phyloP scores from a whole-genome alignment of 2,797 vertebrate genomes.

The Sebastes itinus region DNA sequence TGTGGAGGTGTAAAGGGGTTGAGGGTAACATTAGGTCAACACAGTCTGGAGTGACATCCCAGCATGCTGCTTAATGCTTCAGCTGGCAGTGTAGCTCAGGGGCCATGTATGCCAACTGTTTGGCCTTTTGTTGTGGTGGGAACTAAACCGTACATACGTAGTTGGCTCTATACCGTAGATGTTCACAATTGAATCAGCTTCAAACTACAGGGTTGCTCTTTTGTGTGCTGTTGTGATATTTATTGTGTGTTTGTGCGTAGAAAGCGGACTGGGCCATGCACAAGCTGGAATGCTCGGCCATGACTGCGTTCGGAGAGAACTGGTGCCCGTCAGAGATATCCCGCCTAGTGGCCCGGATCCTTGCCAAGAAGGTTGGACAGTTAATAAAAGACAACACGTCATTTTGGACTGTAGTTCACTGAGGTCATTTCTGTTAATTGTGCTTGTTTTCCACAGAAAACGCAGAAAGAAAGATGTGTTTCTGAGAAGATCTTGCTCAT shows the following conservation, averaged over 20 bases:
- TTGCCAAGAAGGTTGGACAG: constrained; percentile 89
- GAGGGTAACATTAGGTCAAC: constrained; percentile 12
- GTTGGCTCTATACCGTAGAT: not conserved
- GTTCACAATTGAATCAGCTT: not conserved
- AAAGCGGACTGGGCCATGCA: constrained; percentile 95
- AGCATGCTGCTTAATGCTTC: not conserved
- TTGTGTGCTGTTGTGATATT: not conserved
- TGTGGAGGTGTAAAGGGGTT: not conserved
- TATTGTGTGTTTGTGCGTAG: constrained; percentile 72
- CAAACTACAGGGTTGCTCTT: not conserved
- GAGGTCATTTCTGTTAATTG: not conserved
- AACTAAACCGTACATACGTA: not conserved
- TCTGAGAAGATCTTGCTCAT: constrained; percentile 79
- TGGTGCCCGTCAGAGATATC: constrained; percentile 94
- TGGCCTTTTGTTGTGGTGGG: not conserved
- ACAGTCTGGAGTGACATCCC: constrained; percentile 12
- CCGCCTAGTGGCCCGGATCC: constrained; percentile 91
- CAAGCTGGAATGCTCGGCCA: constrained; percentile 94
- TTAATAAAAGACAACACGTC: not conserved
- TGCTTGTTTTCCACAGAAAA: constrained; percentile 67
- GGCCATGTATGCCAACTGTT: not conserved
- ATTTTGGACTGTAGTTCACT: not conserved
- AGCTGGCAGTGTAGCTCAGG: not conserved
- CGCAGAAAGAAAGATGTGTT: constrained; percentile 65
- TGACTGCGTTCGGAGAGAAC: constrained; percentile 89